Percentiles rank a stretch among this genome's conserved stretches.
Evolutionary conservation across 2,797 vertebrate genomes (phyloP).

Genomic region (Erpetoichthys calabaricus): DNA sequence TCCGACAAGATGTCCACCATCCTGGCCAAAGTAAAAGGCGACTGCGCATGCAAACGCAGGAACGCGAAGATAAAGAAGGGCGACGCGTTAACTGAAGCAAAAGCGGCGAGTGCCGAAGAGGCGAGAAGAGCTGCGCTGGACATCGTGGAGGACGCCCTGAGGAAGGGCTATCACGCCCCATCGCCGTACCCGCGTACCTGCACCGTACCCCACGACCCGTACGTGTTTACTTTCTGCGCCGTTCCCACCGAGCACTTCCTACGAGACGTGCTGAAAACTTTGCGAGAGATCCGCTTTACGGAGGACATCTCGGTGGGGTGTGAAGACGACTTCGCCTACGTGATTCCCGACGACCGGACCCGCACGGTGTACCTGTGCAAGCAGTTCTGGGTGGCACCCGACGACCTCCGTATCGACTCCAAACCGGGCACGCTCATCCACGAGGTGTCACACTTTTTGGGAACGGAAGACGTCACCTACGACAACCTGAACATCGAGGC

Average conservation of each 20-base stretch:
- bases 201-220: constrained; percentile 6
- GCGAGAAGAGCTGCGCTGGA: constrained; percentile 2
- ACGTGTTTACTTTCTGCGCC: constrained; percentile 11
- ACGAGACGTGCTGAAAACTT: constrained; percentile 3
- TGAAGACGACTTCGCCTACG: constrained; percentile 6
- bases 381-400: constrained; percentile 5
- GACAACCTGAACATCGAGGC: constrained; percentile 6
- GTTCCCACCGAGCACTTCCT: constrained; percentile 9
- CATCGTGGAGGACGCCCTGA: constrained; percentile 15
- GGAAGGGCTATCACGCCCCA: constrained; percentile 5
- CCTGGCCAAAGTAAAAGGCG: too few species aligned
- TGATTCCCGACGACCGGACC: background rate
- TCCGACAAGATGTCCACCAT: too few species aligned
- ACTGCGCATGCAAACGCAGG: too few species aligned
- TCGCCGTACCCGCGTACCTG: constrained; percentile 11
- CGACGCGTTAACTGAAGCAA: background rate
- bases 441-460: constrained; percentile 12
- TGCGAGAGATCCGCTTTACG: constrained; percentile 2
- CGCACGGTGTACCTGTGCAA: constrained; percentile 10
- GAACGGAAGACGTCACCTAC: constrained; percentile 7
- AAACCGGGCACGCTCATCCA: constrained; percentile 14
- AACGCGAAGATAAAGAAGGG: too few species aligned
- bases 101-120: constrained; percentile 1
- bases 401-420: constrained; percentile 3
- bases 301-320: constrained; percentile 6